phyloP scores from a whole-genome alignment of 1,140 invertebrate species.

The Micrasema longulum region DNA sequence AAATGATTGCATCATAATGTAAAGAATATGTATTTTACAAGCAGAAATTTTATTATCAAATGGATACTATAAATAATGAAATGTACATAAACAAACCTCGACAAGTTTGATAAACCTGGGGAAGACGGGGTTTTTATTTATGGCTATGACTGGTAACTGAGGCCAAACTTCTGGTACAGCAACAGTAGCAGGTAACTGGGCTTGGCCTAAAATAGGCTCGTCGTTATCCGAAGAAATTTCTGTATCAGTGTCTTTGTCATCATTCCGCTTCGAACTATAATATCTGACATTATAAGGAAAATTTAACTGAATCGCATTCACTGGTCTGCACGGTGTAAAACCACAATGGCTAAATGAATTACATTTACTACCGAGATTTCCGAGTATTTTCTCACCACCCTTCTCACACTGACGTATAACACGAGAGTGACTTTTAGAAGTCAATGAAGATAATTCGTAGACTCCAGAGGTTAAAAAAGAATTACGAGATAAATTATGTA shows the following conservation, averaged over 20 bases:
- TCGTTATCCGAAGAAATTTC: slow-evolving; percentile 62
- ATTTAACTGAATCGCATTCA: slow-evolving; percentile 2
- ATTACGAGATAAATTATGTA: slow-evolving; percentile 38
- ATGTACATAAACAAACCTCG: slow-evolving; percentile 87
- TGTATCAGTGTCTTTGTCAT: slow-evolving; percentile 59
- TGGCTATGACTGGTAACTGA: slow-evolving; percentile 93
- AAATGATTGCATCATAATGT: slow-evolving; percentile 29
- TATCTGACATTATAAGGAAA: slow-evolving; percentile 52
- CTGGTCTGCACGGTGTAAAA: background rate
- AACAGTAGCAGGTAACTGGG: slow-evolving; percentile 86
- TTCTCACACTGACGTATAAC: background rate
- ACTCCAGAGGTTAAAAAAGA: slow-evolving; percentile 17
- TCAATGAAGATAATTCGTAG: slow-evolving; percentile 20
- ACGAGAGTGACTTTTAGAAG: slow-evolving; percentile 7
- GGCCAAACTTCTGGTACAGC: slow-evolving; percentile 98
- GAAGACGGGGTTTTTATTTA: slow-evolving; percentile 95
- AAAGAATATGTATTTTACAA: too few relatives aligned
- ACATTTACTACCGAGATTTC: slow-evolving; percentile 11
- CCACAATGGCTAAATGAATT: background rate
- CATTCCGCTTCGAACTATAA: slow-evolving; percentile 62
- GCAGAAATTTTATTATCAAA: too few relatives aligned
- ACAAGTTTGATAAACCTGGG: slow-evolving; percentile 98
- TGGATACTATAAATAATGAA: slow-evolving; percentile 24
- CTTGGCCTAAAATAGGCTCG: slow-evolving; percentile 60
- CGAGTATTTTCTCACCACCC: slow-evolving; percentile 1